These are phyloP conservation scores for Alca torda DNA, from an alignment of 2,797 vertebrate species.

Conservation along the genomic window DNA sequence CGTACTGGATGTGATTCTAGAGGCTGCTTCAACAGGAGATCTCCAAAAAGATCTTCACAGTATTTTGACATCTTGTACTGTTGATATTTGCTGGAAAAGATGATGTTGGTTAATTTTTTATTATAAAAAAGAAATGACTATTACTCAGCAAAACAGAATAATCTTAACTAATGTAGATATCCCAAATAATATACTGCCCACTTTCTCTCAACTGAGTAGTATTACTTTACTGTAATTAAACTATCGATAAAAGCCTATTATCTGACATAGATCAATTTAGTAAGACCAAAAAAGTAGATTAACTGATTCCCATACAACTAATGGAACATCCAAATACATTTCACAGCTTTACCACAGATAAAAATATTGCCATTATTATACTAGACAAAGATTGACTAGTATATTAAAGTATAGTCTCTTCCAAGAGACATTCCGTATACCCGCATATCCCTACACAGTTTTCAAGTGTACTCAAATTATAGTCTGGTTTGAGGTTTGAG, in stretches of 20 bases:
- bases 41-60: constrained; percentile 96
- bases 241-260: background rate
- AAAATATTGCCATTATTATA: background rate
- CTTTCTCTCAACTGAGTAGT: background rate
- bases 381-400: background rate
- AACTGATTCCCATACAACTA: background rate
- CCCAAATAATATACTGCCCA: background rate
- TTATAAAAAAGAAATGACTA: background rate
- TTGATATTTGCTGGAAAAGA: constrained; percentile 92
- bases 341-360: background rate
- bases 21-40: constrained; percentile 91
- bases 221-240: background rate
- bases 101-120: constrained; percentile 36
- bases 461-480: background rate
- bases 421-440: background rate
- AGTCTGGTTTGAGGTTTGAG: background rate
- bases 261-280: background rate
- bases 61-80: constrained; percentile 99
- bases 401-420: background rate
- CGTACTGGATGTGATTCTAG: constrained; percentile 90
- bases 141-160: constrained; percentile 21
- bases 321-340: constrained; percentile 1
- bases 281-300: background rate
- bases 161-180: background rate
- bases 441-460: background rate